phyloP scores from a whole-genome alignment of 2,797 vertebrate genomes.

The Aeoliscus strigatus region DNA sequence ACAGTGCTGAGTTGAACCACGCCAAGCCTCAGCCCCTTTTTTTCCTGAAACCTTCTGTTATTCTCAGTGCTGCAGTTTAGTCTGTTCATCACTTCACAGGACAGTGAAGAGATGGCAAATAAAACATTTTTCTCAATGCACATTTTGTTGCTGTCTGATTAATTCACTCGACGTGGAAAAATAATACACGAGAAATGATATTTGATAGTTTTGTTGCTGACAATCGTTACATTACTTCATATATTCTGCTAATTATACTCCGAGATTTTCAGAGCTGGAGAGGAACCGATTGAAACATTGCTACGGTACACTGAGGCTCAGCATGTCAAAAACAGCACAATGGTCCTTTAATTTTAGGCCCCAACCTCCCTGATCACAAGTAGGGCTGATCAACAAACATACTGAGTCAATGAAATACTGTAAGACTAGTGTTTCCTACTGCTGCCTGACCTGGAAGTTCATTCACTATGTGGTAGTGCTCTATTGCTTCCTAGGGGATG shows the following conservation, averaged over 20 bases:
- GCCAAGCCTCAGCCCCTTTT: neutral
- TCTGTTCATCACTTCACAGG: too few relatives aligned
- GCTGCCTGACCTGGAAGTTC: slow-evolving; percentile 39
- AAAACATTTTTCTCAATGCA: too few relatives aligned
- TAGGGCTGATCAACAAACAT: slow-evolving; percentile 44
- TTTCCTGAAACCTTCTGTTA: slow-evolving; percentile 10
- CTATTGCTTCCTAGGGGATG: too few relatives aligned
- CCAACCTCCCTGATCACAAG: slow-evolving; percentile 14
- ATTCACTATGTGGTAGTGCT: too few relatives aligned
- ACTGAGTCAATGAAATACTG: slow-evolving; percentile 47
- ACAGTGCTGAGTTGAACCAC: slow-evolving; percentile 20
- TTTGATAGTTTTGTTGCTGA: too few relatives aligned
- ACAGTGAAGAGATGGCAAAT: too few relatives aligned
- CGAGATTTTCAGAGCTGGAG: neutral
- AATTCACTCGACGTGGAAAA: too few relatives aligned
- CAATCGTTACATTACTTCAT: neutral
- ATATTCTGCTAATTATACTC: neutral
- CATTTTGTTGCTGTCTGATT: too few relatives aligned
- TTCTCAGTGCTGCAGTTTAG: too few relatives aligned
- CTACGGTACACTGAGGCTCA: slow-evolving; percentile 11
- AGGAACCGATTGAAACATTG: neutral
- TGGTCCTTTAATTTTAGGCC: slow-evolving; percentile 28
- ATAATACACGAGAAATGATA: too few relatives aligned
- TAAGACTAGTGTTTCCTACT: slow-evolving; percentile 48
- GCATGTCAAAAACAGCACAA: slow-evolving; percentile 39